A percentile compares a stretch with the other conserved stretches of the same genome.
These are phyloP conservation scores for Radopholus similis DNA, from an alignment of 1,140 invertebrate species.

Conservation along the genomic window DNA sequence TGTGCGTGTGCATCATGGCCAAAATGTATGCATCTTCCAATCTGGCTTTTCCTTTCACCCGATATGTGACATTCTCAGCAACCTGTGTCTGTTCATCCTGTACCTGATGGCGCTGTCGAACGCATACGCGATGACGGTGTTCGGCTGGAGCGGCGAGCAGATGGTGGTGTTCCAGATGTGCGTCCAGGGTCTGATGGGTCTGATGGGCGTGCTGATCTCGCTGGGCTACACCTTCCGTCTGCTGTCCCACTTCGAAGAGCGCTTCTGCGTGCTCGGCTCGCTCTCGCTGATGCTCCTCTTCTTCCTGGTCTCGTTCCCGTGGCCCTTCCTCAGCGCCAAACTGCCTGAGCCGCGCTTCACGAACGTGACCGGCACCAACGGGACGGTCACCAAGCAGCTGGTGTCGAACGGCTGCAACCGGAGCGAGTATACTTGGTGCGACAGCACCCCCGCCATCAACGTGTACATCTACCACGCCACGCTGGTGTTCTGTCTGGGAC, in stretches of 20 bases:
- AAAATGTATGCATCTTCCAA: background rate
- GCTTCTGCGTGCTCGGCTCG: conserved; percentile 1
- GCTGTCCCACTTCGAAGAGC: conserved; percentile 3
- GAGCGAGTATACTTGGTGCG: conserved; percentile 2
- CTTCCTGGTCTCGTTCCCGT: conserved; percentile 21
- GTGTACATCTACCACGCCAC: conserved; percentile 15
- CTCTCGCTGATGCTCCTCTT: conserved; percentile 17
- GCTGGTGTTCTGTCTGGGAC: conserved; percentile 3
- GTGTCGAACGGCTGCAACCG: conserved; percentile 5
- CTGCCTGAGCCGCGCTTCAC: background rate
- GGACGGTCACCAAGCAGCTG: background rate
- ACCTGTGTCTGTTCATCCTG: background rate
- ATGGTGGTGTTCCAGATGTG: conserved; percentile 2
- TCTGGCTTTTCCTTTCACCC: background rate
- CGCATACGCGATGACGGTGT: conserved; percentile 2
- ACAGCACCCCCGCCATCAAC: conserved; percentile 17
- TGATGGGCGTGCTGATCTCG: conserved; percentile 3
- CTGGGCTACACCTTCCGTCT: conserved; percentile 7
- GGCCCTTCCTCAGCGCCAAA: conserved; percentile 15
- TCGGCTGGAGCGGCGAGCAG: conserved; percentile 11
- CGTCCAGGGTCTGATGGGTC: background rate
- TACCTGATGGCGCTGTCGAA: background rate
- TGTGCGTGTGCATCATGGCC: background rate
- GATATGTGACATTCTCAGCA: background rate
- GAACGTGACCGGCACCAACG: background rate